Conservation (phyloP, 1,140 invertebrate genomes). For the Physella acuta region DNA sequence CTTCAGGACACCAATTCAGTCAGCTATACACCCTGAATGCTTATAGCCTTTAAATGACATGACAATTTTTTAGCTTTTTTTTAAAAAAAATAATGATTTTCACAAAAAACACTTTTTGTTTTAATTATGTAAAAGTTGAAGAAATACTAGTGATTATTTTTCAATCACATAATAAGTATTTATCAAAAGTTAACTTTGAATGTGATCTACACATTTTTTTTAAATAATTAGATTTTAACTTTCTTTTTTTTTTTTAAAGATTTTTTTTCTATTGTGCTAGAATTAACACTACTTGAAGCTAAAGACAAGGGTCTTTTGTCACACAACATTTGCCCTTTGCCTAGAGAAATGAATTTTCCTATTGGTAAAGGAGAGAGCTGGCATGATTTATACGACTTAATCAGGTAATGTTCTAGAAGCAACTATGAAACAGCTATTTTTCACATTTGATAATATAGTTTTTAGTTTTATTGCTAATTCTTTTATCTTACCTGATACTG, state of each 20-base stretch:
- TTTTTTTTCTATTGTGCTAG: slow-evolving; percentile 35
- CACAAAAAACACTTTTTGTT: no score
- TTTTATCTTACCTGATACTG: not conserved
- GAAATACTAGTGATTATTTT: not conserved
- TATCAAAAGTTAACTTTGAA: not conserved
- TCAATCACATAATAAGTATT: no score
- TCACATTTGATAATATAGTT: not conserved
- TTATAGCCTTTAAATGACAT: no score
- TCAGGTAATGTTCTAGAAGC: slow-evolving; percentile 50
- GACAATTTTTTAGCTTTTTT: no score
- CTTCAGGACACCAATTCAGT: no score
- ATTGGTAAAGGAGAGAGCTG: slow-evolving; percentile 52
- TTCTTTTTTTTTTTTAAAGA: not conserved
- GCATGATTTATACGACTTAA: slow-evolving; percentile 58
- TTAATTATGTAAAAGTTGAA: no score
- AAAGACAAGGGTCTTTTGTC: slow-evolving; percentile 45
- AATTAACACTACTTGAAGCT: slow-evolving; percentile 51
- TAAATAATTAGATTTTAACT: not conserved
- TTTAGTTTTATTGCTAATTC: no score
- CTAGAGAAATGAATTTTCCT: slow-evolving; percentile 56
- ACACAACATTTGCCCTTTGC: slow-evolving; percentile 49
- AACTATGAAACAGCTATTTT: no score
- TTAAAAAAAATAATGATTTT: no score
- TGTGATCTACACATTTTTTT: not conserved
- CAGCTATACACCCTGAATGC: no score